phyloP scores from a whole-genome alignment of 2,888 invertebrate genomes.

The Lasius fuliginosus region DNA sequence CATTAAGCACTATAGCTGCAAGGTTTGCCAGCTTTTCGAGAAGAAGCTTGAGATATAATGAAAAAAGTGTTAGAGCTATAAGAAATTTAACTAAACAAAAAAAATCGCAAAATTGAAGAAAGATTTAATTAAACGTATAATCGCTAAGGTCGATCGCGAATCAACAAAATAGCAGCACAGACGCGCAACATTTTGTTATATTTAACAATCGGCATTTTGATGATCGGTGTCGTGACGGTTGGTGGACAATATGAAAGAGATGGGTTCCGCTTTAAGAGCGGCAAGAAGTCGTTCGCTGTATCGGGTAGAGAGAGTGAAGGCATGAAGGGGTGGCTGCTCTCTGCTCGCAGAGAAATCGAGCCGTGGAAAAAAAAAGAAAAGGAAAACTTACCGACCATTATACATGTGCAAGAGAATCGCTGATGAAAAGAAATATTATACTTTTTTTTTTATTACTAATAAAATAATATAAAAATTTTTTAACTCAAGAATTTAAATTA shows the following conservation, averaged over 20 bases:
- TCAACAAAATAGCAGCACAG: conserved; percentile 37
- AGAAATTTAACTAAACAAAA: background rate
- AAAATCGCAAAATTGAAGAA: background rate
- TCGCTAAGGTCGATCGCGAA: background rate
- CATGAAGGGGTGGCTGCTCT: background rate
- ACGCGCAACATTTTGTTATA: conserved; percentile 35
- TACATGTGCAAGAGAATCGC: background rate
- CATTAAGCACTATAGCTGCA: conserved; percentile 29
- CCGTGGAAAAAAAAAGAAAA: background rate
- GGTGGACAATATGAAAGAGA: conserved; percentile 42
- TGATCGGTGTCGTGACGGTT: conserved; percentile 15
- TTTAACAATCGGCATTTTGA: conserved; percentile 42
- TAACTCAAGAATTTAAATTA: background rate
- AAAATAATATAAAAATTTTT: background rate
- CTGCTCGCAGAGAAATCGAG: background rate
- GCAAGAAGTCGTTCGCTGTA: conserved; percentile 16
- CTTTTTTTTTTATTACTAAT: background rate
- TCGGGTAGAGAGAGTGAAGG: conserved; percentile 1
- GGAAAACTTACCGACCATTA: background rate
- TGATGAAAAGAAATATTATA: background rate
- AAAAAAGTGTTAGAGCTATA: background rate
- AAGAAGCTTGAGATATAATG: background rate
- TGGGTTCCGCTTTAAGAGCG: conserved; percentile 37
- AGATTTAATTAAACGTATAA: background rate
- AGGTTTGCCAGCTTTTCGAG: background rate